Percentiles rank a stretch among this genome's conserved stretches.
Conservation (phyloP, 1,140 invertebrate species). For the Dendroctonus ponderosae region DNA sequence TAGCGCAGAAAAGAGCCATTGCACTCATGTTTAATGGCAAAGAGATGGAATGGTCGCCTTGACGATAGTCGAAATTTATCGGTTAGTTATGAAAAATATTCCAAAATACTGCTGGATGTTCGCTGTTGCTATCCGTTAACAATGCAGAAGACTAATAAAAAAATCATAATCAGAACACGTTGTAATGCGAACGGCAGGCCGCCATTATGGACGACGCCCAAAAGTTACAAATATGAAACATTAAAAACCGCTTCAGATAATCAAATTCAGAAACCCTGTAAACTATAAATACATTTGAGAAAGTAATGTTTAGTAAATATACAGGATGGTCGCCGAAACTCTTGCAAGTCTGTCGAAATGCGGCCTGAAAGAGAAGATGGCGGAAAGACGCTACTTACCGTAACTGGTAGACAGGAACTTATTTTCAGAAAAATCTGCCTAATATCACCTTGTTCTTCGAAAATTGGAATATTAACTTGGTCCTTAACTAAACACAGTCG, state of each 20-base stretch:
- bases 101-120: no score
- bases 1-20: no score
- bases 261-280: neutral
- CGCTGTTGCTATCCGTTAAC: no score
- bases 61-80: no score
- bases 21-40: no score
- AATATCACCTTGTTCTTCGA: constrained; percentile 57
- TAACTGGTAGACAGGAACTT: constrained; percentile 60
- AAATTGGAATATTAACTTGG: constrained; percentile 58
- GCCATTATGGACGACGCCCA: neutral
- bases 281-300: constrained; percentile 9
- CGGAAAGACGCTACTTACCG: constrained; percentile 56
- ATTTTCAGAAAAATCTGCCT: constrained; percentile 60
- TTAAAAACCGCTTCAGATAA: neutral
- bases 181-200: neutral
- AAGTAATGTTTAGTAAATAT: constrained; percentile 22
- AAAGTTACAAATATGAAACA: constrained; percentile 3
- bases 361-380: constrained; percentile 48
- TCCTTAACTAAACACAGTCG: constrained; percentile 62
- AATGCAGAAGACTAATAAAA: no score
- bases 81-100: no score
- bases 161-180: neutral
- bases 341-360: constrained; percentile 41
- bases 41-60: no score
- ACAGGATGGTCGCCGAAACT: constrained; percentile 39